Conservation (phyloP, 2,888 invertebrate genomes). For the Leptarthrus brevirostris region DNA sequence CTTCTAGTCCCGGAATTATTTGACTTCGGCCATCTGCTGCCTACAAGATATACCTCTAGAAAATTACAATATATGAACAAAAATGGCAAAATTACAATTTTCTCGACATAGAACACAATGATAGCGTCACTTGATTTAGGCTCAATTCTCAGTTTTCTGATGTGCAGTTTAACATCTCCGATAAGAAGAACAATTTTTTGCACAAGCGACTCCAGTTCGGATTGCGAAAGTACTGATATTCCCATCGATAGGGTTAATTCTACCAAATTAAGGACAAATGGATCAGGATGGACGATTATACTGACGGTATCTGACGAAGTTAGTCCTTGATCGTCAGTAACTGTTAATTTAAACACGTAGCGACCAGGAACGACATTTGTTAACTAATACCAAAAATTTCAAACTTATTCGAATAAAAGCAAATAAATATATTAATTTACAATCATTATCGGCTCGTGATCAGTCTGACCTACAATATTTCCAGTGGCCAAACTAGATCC, state of each 20-base stretch:
- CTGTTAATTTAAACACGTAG: conserved; percentile 90
- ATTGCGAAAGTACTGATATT: conserved; percentile 74
- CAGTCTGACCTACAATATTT: conserved; percentile 80
- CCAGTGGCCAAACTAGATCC: conserved; percentile 85
- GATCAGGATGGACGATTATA: conserved; percentile 84
- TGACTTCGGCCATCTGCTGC: conserved; percentile 60
- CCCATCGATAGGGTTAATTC: conserved; percentile 85
- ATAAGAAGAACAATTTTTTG: conserved; percentile 82
- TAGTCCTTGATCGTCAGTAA: conserved; percentile 89
- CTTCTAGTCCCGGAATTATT: conserved; percentile 72
- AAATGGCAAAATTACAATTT: too few relatives aligned
- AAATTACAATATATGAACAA: too few relatives aligned
- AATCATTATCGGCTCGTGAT: conserved; percentile 81
- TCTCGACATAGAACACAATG: conserved; percentile 76
- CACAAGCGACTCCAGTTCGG: conserved; percentile 74
- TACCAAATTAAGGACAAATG: conserved; percentile 78
- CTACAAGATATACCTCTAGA: conserved; percentile 61
- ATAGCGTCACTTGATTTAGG: conserved; percentile 73
- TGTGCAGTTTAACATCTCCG: conserved; percentile 76
- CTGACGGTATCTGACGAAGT: conserved; percentile 85
- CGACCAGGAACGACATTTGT: conserved; percentile 88
- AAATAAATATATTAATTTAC: conserved; percentile 64
- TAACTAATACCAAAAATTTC: conserved; percentile 69
- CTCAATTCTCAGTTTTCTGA: conserved; percentile 72
- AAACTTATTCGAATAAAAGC: not conserved